phyloP scores from a whole-genome alignment of 2,797 vertebrate species.

The Eulemur mongoz region DNA sequence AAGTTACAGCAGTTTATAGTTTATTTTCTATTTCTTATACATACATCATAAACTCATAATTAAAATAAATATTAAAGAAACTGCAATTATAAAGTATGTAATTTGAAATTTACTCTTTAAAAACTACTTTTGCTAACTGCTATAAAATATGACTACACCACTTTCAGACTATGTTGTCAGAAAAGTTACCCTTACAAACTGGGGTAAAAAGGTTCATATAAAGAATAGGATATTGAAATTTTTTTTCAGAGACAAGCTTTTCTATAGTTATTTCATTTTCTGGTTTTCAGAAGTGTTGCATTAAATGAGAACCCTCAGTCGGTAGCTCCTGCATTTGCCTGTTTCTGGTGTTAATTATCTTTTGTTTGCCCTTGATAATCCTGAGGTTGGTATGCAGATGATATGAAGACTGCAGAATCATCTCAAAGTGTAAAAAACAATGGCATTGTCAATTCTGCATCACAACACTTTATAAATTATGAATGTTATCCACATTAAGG shows the following conservation, averaged over 20 bases:
- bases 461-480: slow-evolving; percentile 98
- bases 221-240: slow-evolving; percentile 66
- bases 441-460: slow-evolving; percentile 97
- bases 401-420: slow-evolving; percentile 95
- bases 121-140: slow-evolving; percentile 42
- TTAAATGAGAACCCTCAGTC: slow-evolving; percentile 87
- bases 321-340: slow-evolving; percentile 87
- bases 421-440: slow-evolving; percentile 95
- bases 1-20: not conserved
- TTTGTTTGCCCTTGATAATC: slow-evolving; percentile 99
- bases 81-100: not conserved
- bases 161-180: slow-evolving; percentile 36
- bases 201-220: slow-evolving; percentile 18
- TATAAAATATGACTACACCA: not conserved
- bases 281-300: slow-evolving; percentile 87
- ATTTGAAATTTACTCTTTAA: slow-evolving; percentile 42
- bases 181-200: slow-evolving; percentile 66
- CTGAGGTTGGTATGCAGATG: slow-evolving; percentile 92
- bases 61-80: not conserved
- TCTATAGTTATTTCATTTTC: slow-evolving; percentile 80
- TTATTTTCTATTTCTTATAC: slow-evolving; percentile 24
- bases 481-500: slow-evolving; percentile 97
- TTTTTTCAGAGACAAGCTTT: slow-evolving; percentile 70
- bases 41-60: not conserved
- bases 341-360: slow-evolving; percentile 97